phyloP scores from a whole-genome alignment of 2,113 vertebrate species.

The Trogon surrucura region DNA sequence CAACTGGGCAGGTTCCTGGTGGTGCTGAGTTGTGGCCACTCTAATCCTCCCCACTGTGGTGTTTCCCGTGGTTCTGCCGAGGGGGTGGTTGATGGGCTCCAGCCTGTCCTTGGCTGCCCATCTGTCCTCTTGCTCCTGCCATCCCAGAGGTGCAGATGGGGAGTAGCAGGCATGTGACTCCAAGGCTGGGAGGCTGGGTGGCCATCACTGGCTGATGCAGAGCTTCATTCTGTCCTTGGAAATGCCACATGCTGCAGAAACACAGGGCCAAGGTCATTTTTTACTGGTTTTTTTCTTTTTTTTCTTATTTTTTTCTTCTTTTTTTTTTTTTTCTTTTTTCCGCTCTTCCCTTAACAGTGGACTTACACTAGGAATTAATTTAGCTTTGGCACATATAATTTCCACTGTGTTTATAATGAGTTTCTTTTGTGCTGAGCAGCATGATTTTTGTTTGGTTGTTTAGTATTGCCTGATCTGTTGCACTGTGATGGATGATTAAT shows the following conservation, averaged over 20 bases:
- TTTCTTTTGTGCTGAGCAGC: background rate
- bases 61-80: background rate
- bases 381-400: background rate
- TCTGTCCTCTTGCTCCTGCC: background rate
- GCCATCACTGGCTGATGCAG: accelerated
- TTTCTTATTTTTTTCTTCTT: too few species aligned
- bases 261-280: background rate
- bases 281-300: accelerated
- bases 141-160: background rate
- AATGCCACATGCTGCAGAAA: background rate
- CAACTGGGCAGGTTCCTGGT: accelerated
- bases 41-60: background rate
- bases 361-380: background rate
- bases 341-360: background rate
- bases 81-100: background rate
- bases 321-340: too few species aligned
- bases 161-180: background rate
- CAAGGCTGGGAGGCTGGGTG: background rate
- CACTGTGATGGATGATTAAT: background rate
- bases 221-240: background rate
- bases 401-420: background rate
- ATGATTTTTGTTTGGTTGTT: background rate
- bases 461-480: slow-evolving; percentile 12
- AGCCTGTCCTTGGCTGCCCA: accelerated
- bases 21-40: background rate